Percentiles rank a stretch among this genome's conserved stretches.
phyloP scores from a whole-genome alignment of 2,888 invertebrate genomes.

The Apoderus coryli region DNA sequence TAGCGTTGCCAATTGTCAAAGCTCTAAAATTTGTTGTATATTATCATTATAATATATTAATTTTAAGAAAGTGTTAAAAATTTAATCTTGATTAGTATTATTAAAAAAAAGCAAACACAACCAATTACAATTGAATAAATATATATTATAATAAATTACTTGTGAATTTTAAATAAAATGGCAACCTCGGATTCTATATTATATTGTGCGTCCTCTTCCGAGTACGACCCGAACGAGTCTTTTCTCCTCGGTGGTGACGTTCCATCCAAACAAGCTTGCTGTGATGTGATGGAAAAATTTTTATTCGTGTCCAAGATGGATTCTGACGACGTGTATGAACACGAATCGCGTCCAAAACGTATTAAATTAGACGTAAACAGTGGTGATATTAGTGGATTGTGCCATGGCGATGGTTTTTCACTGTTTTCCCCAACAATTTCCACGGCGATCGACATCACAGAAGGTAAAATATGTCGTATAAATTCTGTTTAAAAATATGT shows the following conservation, averaged over 20 bases:
- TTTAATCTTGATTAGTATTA: too few species aligned
- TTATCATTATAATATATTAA: too few species aligned
- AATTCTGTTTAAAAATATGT: slow-evolving; percentile 31
- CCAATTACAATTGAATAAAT: too few species aligned
- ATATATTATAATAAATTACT: not conserved
- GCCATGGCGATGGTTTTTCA: slow-evolving; percentile 28
- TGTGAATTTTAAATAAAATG: not conserved
- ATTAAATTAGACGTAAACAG: slow-evolving; percentile 30
- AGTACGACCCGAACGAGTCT: too few species aligned
- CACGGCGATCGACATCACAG: slow-evolving; percentile 28
- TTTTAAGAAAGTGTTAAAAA: too few species aligned
- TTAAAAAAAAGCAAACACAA: too few species aligned
- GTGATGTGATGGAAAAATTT: slow-evolving; percentile 15
- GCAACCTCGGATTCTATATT: not conserved
- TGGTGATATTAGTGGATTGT: slow-evolving; percentile 29
- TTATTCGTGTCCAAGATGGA: slow-evolving; percentile 36
- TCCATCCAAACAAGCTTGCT: too few species aligned
- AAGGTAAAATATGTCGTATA: slow-evolving; percentile 35
- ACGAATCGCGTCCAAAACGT: slow-evolving; percentile 32
- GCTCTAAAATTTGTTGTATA: too few species aligned
- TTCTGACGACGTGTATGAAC: slow-evolving; percentile 32
- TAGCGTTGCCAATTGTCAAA: too few species aligned
- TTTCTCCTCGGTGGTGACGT: too few species aligned
- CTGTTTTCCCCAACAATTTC: slow-evolving; percentile 27
- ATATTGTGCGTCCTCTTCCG: too few species aligned